Evolutionary conservation across 2,113 vertebrate genomes (phyloP).

Genomic region (Lontra canadensis): DNA sequence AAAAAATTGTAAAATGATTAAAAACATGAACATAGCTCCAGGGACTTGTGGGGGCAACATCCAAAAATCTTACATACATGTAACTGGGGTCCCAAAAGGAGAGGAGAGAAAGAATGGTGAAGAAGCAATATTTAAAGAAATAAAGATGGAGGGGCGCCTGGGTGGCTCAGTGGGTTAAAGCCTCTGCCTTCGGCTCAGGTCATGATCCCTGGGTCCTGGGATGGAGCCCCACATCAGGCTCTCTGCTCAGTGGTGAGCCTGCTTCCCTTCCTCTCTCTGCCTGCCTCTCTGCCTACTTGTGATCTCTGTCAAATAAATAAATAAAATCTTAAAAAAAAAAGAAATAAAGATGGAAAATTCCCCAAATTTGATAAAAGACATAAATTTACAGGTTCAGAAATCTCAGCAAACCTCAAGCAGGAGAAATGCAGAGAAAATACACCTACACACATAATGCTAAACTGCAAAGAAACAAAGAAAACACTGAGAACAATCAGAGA

Average conservation of each 20-base stretch:
- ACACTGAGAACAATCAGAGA: not conserved
- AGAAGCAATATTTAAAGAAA: not conserved
- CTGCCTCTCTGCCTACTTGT: too few relatives aligned
- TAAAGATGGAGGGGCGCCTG: too few relatives aligned
- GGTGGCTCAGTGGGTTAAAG: too few relatives aligned
- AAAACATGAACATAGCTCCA: not conserved
- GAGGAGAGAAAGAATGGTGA: slow-evolving; percentile 2
- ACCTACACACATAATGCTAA: not conserved
- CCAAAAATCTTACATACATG: slow-evolving; percentile 15
- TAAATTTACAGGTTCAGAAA: slow-evolving; percentile 19
- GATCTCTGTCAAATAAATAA: too few relatives aligned
- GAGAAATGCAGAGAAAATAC: not conserved
- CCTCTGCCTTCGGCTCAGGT: too few relatives aligned
- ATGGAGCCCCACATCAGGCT: too few relatives aligned
- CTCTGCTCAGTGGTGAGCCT: too few relatives aligned
- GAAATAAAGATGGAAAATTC: not conserved
- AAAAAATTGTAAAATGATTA: not conserved
- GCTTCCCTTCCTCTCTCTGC: too few relatives aligned
- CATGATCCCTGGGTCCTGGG: too few relatives aligned
- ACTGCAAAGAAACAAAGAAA: not conserved
- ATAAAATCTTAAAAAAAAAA: not conserved
- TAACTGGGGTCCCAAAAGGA: not conserved
- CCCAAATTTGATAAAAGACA: not conserved
- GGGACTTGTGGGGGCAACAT: not conserved
- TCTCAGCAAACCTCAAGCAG: not conserved